A percentile compares a stretch with the other conserved stretches of the same genome.
Conservation (phyloP, 2,113 vertebrate genomes). For the Leptosomus discolor region DNA sequence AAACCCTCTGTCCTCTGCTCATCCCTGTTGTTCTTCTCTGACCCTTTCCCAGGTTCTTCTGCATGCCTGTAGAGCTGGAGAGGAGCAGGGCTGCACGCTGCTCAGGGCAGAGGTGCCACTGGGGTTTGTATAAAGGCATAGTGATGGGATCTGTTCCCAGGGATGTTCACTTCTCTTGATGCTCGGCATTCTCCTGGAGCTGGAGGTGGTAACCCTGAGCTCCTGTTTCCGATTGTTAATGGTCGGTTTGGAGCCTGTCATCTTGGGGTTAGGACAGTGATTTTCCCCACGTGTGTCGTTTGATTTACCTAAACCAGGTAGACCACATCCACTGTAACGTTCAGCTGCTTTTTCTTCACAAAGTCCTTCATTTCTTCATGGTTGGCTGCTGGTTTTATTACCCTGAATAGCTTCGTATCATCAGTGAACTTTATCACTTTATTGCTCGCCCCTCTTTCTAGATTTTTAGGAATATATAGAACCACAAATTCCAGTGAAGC, state of each 20-base stretch:
- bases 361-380: neutral
- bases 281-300: accelerated
- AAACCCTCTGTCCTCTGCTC: neutral
- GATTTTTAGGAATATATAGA: neutral
- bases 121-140: neutral
- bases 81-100: neutral
- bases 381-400: neutral
- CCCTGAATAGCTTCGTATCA: neutral
- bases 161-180: neutral
- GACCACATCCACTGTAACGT: neutral
- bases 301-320: neutral
- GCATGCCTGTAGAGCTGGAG: neutral
- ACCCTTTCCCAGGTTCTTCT: neutral
- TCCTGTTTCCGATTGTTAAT: accelerated
- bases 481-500: neutral
- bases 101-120: neutral
- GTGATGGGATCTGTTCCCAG: neutral
- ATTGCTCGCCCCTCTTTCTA: neutral
- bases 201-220: accelerated
- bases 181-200: neutral
- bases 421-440: neutral
- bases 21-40: neutral
- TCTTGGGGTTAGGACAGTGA: neutral
- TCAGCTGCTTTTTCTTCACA: neutral
- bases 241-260: neutral